These are phyloP conservation scores for Ibidorhyncha struthersii DNA, from an alignment of 2,113 vertebrate genomes.

Conservation along the genomic window DNA sequence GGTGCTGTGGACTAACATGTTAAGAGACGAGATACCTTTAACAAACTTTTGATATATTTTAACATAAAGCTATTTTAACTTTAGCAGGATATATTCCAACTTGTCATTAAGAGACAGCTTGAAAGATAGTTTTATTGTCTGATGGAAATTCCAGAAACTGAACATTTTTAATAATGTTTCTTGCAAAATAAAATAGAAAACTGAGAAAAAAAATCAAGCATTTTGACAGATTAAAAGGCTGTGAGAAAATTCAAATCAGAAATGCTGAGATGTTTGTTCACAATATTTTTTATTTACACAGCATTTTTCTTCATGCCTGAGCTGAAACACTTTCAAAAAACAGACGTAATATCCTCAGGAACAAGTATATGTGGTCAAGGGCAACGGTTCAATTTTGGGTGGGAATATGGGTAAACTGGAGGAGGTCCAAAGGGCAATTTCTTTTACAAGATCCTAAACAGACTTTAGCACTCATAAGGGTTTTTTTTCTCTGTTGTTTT, in stretches of 20 bases:
- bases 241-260: conserved; percentile 17
- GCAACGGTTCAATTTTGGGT: conserved; percentile 2
- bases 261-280: not conserved
- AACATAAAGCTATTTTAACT: not conserved
- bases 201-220: not conserved
- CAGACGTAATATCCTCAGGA: not conserved
- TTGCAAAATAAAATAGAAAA: not conserved
- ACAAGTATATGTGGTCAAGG: not conserved
- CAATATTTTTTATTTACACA: conserved; percentile 1
- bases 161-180: not conserved
- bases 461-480: not conserved
- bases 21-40: not conserved
- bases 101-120: not conserved
- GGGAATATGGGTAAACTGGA: not conserved
- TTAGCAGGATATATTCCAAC: not conserved
- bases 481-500: not conserved
- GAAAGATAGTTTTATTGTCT: not conserved
- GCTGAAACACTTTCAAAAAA: not conserved
- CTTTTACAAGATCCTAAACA: not conserved
- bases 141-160: not conserved
- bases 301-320: not conserved
- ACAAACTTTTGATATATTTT: not conserved
- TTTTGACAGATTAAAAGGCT: not conserved
- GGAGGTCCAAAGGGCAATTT: not conserved
- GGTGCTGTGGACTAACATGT: not conserved